These are phyloP conservation scores for Gibbula magus DNA, from an alignment of 2,888 invertebrate species.

Conservation along the genomic window DNA sequence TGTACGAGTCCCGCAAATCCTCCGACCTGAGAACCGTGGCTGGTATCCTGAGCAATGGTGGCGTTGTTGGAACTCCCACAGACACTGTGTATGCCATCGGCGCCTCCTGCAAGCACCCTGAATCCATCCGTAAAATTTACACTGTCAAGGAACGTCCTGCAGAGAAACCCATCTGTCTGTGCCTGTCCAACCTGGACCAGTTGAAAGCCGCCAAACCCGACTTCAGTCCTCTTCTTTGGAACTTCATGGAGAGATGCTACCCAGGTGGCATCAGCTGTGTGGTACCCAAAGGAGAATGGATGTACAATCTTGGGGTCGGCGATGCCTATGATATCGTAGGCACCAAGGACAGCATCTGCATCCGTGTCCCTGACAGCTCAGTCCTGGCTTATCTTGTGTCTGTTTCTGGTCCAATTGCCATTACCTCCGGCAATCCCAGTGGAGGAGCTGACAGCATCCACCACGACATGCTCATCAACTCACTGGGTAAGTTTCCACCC, in stretches of 20 bases:
- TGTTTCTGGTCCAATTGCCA: constrained; percentile 54
- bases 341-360: constrained; percentile 52
- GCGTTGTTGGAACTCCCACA: constrained; percentile 56
- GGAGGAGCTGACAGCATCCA: constrained; percentile 59
- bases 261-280: constrained; percentile 61
- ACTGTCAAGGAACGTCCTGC: constrained; percentile 53
- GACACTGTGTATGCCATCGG: constrained; percentile 62
- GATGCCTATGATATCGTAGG: constrained; percentile 48
- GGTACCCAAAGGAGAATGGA: constrained; percentile 56
- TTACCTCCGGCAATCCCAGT: constrained; percentile 59
- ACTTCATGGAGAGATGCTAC: constrained; percentile 55
- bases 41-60: constrained; percentile 48
- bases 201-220: constrained; percentile 48
- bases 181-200: constrained; percentile 57
- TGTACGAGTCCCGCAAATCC: constrained; percentile 49
- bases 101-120: constrained; percentile 56
- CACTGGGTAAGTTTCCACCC: constrained; percentile 42
- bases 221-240: constrained; percentile 55
- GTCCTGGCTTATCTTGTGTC: constrained; percentile 55
- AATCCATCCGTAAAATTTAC: constrained; percentile 53
- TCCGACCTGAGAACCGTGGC: constrained; percentile 45
- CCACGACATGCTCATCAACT: constrained; percentile 55
- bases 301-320: constrained; percentile 46
- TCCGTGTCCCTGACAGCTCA: constrained; percentile 56
- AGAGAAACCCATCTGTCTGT: constrained; percentile 64